Percentiles rank a stretch among this genome's conserved stretches.
These are phyloP conservation scores for Physeter macrocephalus DNA, from an alignment of 2,113 vertebrate genomes.

Conservation along the genomic window DNA sequence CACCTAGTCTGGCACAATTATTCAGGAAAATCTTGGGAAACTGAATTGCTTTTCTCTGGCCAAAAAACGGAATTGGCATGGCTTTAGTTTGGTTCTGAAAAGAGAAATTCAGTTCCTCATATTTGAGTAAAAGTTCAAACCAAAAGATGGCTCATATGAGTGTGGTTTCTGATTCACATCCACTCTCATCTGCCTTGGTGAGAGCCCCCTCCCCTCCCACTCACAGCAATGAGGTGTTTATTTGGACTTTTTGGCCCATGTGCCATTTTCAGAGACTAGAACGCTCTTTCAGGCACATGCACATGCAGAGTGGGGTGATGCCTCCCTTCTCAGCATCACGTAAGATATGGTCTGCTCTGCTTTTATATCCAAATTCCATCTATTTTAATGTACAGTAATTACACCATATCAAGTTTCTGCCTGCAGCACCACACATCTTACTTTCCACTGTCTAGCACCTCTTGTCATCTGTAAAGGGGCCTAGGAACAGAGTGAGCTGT, in stretches of 20 bases:
- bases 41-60: not conserved
- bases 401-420: conserved; percentile 72
- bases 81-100: conserved; percentile 15
- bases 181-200: conserved; percentile 37
- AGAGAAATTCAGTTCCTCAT: conserved; percentile 53
- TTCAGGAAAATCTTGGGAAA: not conserved
- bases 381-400: conserved; percentile 81
- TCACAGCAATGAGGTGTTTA: conserved; percentile 65
- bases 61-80: not conserved
- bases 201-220: conserved; percentile 57
- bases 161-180: conserved; percentile 15
- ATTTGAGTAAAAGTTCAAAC: conserved; percentile 58
- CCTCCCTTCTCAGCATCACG: conserved; percentile 65
- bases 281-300: conserved; percentile 66
- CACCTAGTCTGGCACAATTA: not conserved
- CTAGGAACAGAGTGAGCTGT: not conserved
- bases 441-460: conserved; percentile 56
- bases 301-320: conserved; percentile 72
- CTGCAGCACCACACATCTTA: conserved; percentile 60
- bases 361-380: conserved; percentile 76
- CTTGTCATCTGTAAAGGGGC: conserved; percentile 60
- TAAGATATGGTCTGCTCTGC: conserved; percentile 64
- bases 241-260: conserved; percentile 66
- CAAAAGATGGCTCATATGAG: conserved; percentile 46
- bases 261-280: conserved; percentile 73